These are phyloP conservation scores for Perizoma flavofasciatum DNA, from an alignment of 2,888 invertebrate genomes.

Conservation along the genomic window DNA sequence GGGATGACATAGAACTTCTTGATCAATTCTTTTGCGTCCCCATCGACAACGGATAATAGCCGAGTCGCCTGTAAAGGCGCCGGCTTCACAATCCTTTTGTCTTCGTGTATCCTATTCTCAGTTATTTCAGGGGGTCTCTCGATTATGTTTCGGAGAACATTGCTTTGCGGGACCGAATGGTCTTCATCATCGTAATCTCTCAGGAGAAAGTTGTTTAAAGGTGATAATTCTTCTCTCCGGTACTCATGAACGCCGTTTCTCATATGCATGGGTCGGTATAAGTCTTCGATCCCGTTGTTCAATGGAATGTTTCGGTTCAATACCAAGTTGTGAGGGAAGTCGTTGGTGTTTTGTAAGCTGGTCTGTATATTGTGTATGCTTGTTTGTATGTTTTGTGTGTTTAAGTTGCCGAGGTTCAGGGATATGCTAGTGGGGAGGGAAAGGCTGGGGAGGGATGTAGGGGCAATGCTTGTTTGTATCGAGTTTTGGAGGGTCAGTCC, in stretches of 20 bases:
- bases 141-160: conserved; percentile 54
- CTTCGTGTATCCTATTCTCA: conserved; percentile 66
- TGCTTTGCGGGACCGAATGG: conserved; percentile 57
- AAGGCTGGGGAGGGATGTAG: conserved; percentile 58
- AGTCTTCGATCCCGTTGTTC: conserved; percentile 70
- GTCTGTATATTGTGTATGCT: conserved; percentile 55
- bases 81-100: conserved; percentile 72
- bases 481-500: conserved; percentile 55
- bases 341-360: conserved; percentile 61
- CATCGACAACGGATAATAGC: conserved; percentile 65
- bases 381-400: conserved; percentile 46
- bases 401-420: conserved; percentile 60
- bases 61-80: conserved; percentile 68
- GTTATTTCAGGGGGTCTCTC: conserved; percentile 64
- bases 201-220: conserved; percentile 68
- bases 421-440: conserved; percentile 66
- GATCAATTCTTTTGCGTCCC: conserved; percentile 64
- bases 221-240: conserved; percentile 63
- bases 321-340: conserved; percentile 70
- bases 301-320: conserved; percentile 60
- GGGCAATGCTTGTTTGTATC: conserved; percentile 56
- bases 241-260: conserved; percentile 75
- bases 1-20: conserved; percentile 75
- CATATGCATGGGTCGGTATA: conserved; percentile 55
- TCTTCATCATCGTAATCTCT: conserved; percentile 77